phyloP scores from a whole-genome alignment of 2,888 invertebrate species.

The Cheilosia vernalis region DNA sequence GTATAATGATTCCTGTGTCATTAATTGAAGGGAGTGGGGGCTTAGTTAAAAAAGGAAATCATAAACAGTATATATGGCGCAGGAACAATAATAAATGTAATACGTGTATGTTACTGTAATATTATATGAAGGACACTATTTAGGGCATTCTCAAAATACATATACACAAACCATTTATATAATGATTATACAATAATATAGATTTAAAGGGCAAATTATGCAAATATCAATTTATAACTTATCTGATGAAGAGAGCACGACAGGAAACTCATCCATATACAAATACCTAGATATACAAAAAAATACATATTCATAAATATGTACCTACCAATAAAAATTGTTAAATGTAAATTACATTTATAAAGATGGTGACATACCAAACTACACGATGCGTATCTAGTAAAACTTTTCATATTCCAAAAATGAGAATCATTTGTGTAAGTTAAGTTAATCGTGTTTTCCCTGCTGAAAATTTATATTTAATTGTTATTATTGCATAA shows the following conservation, averaged over 20 bases:
- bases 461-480: constrained; percentile 34
- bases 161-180: constrained; percentile 47
- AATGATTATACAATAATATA: constrained; percentile 55
- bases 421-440: constrained; percentile 22
- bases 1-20: constrained; percentile 18
- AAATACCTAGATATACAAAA: constrained; percentile 44
- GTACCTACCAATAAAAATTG: constrained; percentile 7
- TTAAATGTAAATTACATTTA: constrained; percentile 5
- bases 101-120: constrained; percentile 15
- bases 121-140: constrained; percentile 58
- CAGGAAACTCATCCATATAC: constrained; percentile 64
- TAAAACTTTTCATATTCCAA: constrained; percentile 56
- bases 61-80: constrained; percentile 44
- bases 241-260: constrained; percentile 45
- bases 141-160: constrained; percentile 66
- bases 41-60: constrained; percentile 1
- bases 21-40: constrained; percentile 3
- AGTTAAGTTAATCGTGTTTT: constrained; percentile 48
- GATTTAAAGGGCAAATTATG: constrained; percentile 39
- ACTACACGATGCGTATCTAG: constrained; percentile 22
- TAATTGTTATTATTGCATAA: constrained; percentile 31
- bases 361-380: constrained; percentile 29
- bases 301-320: constrained; percentile 32
- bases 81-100: constrained; percentile 30
- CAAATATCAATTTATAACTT: constrained; percentile 62